phyloP scores from a whole-genome alignment of 1,140 invertebrate genomes.

The Apis cerana region DNA sequence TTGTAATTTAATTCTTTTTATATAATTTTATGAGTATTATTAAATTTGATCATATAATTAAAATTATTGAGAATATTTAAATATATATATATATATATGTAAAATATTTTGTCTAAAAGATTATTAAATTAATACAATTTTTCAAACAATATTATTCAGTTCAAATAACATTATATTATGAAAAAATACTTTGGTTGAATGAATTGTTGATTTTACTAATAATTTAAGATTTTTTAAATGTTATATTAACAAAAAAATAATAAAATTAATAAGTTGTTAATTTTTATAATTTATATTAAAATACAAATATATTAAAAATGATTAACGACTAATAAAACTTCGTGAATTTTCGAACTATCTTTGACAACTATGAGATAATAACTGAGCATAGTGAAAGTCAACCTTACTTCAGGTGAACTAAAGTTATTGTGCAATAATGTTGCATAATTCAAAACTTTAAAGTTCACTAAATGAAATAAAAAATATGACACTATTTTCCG shows the following conservation, averaged over 20 bases:
- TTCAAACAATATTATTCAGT: background rate
- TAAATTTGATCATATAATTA: background rate
- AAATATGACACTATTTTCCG: background rate
- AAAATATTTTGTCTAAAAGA: background rate
- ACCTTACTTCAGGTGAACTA: slow-evolving; percentile 55
- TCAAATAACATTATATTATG: background rate
- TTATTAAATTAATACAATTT: background rate
- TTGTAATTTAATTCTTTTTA: too few relatives aligned
- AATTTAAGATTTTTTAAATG: background rate
- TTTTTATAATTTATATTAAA: background rate
- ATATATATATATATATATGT: background rate
- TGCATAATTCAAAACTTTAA: slow-evolving; percentile 64
- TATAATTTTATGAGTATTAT: background rate
- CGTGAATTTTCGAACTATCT: slow-evolving; percentile 39
- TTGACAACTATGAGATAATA: slow-evolving; percentile 68
- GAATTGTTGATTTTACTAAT: slow-evolving; percentile 13
- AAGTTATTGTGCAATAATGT: slow-evolving; percentile 64
- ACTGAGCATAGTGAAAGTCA: slow-evolving; percentile 71
- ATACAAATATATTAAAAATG: background rate
- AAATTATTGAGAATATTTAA: background rate
- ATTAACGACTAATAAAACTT: background rate
- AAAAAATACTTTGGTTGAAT: slow-evolving; percentile 2
- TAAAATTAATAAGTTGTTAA: slow-evolving; percentile 2
- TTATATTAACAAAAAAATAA: slow-evolving; percentile 9
- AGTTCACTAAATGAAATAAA: slow-evolving; percentile 35